phyloP scores from a whole-genome alignment of 2,888 invertebrate genomes.

The Drosophila merina region DNA sequence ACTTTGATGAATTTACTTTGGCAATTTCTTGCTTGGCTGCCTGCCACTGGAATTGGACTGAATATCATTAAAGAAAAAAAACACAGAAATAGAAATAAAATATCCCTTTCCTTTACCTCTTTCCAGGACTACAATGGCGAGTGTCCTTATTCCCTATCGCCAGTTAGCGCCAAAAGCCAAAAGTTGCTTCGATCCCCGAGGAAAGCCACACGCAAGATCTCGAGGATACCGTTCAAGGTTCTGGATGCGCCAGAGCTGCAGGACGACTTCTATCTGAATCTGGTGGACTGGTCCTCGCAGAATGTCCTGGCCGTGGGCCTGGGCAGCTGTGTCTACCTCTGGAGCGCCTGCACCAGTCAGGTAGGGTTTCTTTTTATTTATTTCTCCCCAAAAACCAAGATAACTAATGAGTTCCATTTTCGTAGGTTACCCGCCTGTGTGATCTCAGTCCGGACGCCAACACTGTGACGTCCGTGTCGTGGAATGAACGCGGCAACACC shows the following conservation, averaged over 20 bases:
- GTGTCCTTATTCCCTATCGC: conserved; percentile 96
- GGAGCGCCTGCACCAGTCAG: conserved; percentile 99
- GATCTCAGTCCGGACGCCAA: conserved; percentile 97
- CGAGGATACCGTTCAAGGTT: conserved; percentile 97
- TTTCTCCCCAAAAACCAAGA: too few relatives aligned
- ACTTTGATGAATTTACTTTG: conserved; percentile 21
- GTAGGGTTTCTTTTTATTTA: too few relatives aligned
- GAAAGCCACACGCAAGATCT: conserved; percentile 99
- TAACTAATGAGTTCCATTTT: not conserved
- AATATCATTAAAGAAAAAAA: conserved; percentile 2
- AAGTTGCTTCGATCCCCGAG: conserved; percentile 96
- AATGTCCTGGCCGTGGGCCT: conserved; percentile 99
- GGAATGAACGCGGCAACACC: conserved; percentile 98
- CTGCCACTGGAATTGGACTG: conserved; percentile 49
- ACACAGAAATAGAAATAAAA: not conserved
- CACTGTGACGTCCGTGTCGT: conserved; percentile 98
- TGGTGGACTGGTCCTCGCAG: conserved; percentile 99
- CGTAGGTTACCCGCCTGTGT: conserved; percentile 94
- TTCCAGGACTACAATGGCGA: conserved; percentile 91
- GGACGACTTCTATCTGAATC: conserved; percentile 99
- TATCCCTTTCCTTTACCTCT: not conserved
- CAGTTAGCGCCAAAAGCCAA: conserved; percentile 97
- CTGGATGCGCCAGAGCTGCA: conserved; percentile 85
- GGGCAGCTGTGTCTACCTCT: conserved; percentile 98
- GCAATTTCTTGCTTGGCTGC: conserved; percentile 59